Base-by-base conservation (phyloP, 2,113 vertebrate genomes). In the Trinectes maculatus region DNA sequence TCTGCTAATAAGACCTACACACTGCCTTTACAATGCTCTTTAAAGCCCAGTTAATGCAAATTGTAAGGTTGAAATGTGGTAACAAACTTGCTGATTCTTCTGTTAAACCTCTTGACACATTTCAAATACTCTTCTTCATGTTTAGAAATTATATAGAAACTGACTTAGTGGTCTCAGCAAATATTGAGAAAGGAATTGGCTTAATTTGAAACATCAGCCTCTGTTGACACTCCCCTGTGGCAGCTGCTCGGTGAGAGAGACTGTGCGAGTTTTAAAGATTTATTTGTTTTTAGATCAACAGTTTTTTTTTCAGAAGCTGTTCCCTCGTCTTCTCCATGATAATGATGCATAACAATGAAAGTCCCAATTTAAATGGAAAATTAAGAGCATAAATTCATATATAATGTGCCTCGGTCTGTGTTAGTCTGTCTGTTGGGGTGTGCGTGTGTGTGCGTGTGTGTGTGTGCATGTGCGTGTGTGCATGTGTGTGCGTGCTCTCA, bases 271-370 rank as follows among this genome's bases (percentile, higher is more conserved):
- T 68, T 56, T n/a, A n/a, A n/a, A 10, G 28, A 78, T 84, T 48
- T 76, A 74, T 81, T 80, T 70, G 70, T 73, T 80, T 82, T n/a
- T 67, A 49, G 54, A 83, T 55, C 16, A 56, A 59, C 70, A 29
- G n/a, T n/a, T 21, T 77, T 71, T 64, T 60, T 42, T n/a, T 64
- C 37, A 53, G 21, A 74, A 33, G 19, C 34, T 60, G 13, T 26
- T 54, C 21, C 48, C 36, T 53, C 4, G 18, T 72, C 43, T 37
- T 28, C 36, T 29, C 21, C 40, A 46, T 48, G 44, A 62, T 72
- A 82, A 67, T 60, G 46, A 74, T 66, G 55, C 66, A 82, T 74
- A 62, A 77, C 74, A 59, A 57, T 56, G 8, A 47, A 42, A 46
- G 40, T 24, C 24, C 64, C 34, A 62, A 46, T 56, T 53, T 78